phyloP scores from a whole-genome alignment of 2,888 invertebrate genomes.

The Dasysyrphus tricinctus region DNA sequence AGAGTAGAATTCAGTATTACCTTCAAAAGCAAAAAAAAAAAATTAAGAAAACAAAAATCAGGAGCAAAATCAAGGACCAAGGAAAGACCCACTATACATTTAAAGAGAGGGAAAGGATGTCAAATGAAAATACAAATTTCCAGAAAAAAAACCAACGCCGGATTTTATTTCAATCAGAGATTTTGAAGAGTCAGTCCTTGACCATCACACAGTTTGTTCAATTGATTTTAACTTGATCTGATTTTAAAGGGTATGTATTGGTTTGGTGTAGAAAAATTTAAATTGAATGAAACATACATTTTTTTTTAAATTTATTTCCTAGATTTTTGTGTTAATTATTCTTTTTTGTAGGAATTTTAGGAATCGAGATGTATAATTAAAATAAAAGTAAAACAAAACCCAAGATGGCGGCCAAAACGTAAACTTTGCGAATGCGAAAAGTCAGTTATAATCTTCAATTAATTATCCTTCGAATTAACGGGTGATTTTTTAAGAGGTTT shows the following conservation, averaged over 20 bases:
- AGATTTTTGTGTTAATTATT: no score
- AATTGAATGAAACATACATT: no score
- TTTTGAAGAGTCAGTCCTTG: conserved; percentile 66
- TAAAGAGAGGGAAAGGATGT: neutral
- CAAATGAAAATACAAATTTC: neutral
- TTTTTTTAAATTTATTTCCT: no score
- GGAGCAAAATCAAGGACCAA: conserved; percentile 35
- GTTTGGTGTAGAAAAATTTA: neutral
- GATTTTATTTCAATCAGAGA: conserved; percentile 71
- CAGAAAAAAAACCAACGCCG: conserved; percentile 34
- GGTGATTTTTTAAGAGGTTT: no score
- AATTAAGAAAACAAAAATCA: no score
- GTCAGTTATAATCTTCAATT: no score
- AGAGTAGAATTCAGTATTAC: conserved; percentile 14
- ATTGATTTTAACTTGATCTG: conserved; percentile 51
- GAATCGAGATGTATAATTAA: no score
- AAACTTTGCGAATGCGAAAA: no score
- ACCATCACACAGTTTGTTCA: conserved; percentile 55
- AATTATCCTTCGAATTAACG: no score
- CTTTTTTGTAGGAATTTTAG: no score
- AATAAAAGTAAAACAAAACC: no score
- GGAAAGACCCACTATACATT: neutral
- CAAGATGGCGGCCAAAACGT: no score
- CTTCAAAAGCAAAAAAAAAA: neutral
- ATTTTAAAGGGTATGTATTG: neutral